Evolutionary conservation across 2,113 vertebrate genomes (phyloP), one percentile per base, ranked within the genome.

Genomic region (Eulacestoma nigropectus): DNA sequence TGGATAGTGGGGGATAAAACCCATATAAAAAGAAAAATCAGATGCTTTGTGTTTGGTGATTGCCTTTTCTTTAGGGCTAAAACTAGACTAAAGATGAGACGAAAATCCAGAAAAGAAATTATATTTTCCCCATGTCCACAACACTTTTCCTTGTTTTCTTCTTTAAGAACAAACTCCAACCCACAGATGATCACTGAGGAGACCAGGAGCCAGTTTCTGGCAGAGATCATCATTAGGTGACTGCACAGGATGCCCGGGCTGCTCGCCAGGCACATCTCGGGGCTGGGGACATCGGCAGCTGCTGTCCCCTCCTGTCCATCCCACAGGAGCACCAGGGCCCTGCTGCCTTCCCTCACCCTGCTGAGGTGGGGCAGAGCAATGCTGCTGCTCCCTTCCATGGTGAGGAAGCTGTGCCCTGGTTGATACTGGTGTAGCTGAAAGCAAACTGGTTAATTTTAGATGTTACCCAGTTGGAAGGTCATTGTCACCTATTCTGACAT

Each of bases 241-340:
- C 35, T 42, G 26, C 60, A 16, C 39, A 14, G 3, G 0, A 3
- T 25, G 35, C 57, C 74, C 3, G 0, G 33, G 89, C 83, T 74
- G 65, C 35, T 60, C 17, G 0, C 65, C 67, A 14, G 9, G n/a
- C 30, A 4, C 4, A 0, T 13, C 52, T 44, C 8, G 0, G 16
- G 59, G 4, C 82, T 88, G 57, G 75, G 65, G 86, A 25, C 46
- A 27, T 35, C n/a, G 39, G 69, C 69, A 33, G 49, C 69, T 74
- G 37, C 15, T 42, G 69, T 46, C 22, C 74, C 59, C 41, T 46
- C 27, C 3, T 2, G 15, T 44, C 65, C 49, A 33, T 37, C 56
- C 67, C 73, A 13, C 1, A 0, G 47, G 32, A 65, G 49, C 32
- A 13, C 49, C 33, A 8, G 4, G 49, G 64, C 69, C 75, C 53